Conservation (phyloP, 2,888 invertebrate genomes). For the Tenthredo notha region DNA sequence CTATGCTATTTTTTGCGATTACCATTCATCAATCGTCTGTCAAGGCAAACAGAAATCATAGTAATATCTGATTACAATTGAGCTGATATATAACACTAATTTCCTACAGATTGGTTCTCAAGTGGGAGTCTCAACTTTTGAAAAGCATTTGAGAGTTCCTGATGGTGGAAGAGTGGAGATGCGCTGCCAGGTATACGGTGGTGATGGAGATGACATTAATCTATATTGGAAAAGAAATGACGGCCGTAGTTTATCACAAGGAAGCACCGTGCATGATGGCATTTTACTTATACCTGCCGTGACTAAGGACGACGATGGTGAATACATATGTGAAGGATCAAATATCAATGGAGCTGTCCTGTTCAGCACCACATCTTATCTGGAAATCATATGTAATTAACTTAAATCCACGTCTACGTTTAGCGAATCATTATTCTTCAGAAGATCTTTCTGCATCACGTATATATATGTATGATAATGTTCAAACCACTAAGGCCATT, state of each 20-base stretch:
- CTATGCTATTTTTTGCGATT: background rate
- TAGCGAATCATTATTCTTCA: background rate
- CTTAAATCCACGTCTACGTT: background rate
- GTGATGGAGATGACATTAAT: conserved; percentile 71
- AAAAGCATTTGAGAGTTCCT: conserved; percentile 77
- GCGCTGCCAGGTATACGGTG: conserved; percentile 79
- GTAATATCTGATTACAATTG: background rate
- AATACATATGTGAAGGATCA: conserved; percentile 86
- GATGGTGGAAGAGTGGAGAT: conserved; percentile 82
- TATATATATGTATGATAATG: background rate
- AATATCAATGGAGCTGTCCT: conserved; percentile 79
- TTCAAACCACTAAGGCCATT: background rate
- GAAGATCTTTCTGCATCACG: background rate
- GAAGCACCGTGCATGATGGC: conserved; percentile 79
- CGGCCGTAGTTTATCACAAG: conserved; percentile 83
- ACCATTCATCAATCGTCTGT: background rate
- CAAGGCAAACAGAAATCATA: background rate
- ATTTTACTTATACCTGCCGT: conserved; percentile 82
- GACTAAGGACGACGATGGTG: conserved; percentile 84
- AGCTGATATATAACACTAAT: background rate
- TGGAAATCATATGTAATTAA: conserved; percentile 80
- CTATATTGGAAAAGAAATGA: conserved; percentile 88
- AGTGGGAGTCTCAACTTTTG: conserved; percentile 61
- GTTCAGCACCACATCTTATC: conserved; percentile 81
- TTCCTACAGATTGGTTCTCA: background rate